A percentile compares a stretch with the other conserved stretches of the same genome.
These are phyloP conservation scores for Homarus americanus DNA, from an alignment of 1,140 invertebrate genomes.

Conservation along the genomic window DNA sequence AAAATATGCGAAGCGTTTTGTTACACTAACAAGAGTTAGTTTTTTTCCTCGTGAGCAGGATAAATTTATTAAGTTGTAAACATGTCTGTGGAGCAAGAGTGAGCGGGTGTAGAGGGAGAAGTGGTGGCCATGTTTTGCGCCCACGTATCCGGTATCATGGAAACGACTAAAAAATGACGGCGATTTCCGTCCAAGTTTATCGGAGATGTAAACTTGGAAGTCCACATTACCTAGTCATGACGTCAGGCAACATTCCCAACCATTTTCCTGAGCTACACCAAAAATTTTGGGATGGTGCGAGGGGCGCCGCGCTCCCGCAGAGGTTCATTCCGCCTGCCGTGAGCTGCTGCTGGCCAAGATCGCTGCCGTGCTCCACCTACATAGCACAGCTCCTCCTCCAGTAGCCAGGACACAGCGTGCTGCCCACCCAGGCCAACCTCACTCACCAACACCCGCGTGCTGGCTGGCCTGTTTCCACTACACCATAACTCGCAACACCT, in stretches of 20 bases:
- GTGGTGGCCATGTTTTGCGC: conserved; percentile 34
- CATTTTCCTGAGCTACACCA: neutral
- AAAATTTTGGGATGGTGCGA: neutral
- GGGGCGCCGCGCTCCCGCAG: neutral
- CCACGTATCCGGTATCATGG: conserved; percentile 52
- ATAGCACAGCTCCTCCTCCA: neutral
- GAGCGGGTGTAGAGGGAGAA: neutral
- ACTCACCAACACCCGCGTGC: no score
- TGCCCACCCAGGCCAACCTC: neutral
- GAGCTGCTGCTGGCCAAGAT: neutral
- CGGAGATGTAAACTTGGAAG: conserved; percentile 24
- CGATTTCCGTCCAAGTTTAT: conserved; percentile 60
- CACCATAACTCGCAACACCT: conserved; percentile 24
- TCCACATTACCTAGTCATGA: conserved; percentile 1
- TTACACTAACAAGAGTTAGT: neutral
- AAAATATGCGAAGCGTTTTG: neutral
- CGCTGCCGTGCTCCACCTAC: neutral
- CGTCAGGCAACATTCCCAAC: neutral
- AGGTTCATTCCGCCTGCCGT: neutral
- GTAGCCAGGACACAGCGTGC: neutral
- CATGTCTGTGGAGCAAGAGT: neutral
- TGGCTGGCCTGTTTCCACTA: neutral
- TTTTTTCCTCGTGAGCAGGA: neutral
- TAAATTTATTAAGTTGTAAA: neutral
- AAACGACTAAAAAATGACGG: conserved; percentile 54